Conservation (phyloP, 2,888 invertebrate genomes). For the Spialia ferax region DNA sequence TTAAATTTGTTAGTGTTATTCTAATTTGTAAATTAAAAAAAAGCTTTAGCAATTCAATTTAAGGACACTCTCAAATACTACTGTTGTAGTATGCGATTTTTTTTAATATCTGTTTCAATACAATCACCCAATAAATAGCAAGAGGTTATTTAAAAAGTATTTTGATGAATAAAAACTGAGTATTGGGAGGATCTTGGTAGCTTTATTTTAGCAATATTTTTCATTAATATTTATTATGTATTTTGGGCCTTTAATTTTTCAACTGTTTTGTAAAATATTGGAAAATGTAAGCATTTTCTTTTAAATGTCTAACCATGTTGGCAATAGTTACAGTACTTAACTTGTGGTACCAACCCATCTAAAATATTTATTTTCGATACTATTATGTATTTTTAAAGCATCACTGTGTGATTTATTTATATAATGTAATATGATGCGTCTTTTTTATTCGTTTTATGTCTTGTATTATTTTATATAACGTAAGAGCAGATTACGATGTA, state of each 20-base stretch:
- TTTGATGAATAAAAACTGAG: conserved; percentile 3
- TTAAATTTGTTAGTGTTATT: conserved; percentile 25
- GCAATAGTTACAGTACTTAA: conserved; percentile 6
- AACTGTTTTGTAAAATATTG: conserved; percentile 3
- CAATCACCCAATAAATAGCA: not conserved
- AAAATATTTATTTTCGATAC: conserved; percentile 19
- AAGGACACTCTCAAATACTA: conserved; percentile 23
- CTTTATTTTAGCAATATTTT: conserved; percentile 27
- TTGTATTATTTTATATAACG: conserved; percentile 45
- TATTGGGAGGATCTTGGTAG: conserved; percentile 15
- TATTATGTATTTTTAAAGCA: conserved; percentile 26
- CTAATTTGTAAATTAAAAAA: conserved; percentile 17
- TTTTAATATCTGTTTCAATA: conserved; percentile 2
- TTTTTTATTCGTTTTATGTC: conserved; percentile 44
- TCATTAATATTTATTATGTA: conserved; percentile 23
- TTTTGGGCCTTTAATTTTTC: conserved; percentile 16
- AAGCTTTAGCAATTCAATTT: conserved; percentile 26
- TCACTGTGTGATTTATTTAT: conserved; percentile 42
- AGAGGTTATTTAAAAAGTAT: not conserved
- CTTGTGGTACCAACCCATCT: not conserved
- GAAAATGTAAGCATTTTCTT: not conserved
- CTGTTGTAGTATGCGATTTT: not conserved
- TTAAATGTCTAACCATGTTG: conserved; percentile 14
- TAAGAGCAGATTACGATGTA: conserved; percentile 35
- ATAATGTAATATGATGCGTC: conserved; percentile 41